These are phyloP conservation scores for Maccullochella peelii DNA, from an alignment of 2,113 vertebrate species.

Conservation along the genomic window DNA sequence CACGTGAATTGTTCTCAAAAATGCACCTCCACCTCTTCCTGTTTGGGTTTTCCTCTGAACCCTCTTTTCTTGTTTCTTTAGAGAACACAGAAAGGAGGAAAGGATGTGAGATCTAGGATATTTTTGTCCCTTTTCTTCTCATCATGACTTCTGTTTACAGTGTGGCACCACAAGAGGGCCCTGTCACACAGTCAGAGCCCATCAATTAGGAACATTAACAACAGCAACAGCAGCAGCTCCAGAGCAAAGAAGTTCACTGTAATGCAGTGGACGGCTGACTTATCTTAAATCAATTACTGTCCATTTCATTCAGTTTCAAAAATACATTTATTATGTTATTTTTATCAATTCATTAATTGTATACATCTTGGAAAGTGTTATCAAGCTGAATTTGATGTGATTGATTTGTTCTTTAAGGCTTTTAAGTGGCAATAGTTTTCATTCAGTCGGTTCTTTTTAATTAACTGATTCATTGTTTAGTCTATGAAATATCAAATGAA, in stretches of 20 bases:
- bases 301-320: no score
- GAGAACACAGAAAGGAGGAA: background rate
- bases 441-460: background rate
- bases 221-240: background rate
- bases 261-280: background rate
- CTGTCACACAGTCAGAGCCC: conserved; percentile 45
- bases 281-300: background rate
- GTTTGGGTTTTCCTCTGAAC: background rate
- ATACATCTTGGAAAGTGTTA: background rate
- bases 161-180: conserved; percentile 62
- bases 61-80: background rate
- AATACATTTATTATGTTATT: no score
- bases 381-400: background rate
- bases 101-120: background rate
- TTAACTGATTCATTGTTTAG: background rate
- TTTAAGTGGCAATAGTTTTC: background rate
- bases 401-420: background rate
- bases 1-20: background rate
- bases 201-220: background rate
- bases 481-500: no score
- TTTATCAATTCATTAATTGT: background rate
- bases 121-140: background rate
- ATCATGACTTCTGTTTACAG: conserved; percentile 14
- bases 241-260: background rate
- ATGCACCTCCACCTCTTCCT: background rate